These are phyloP conservation scores for Seison nebaliae DNA, from an alignment of 1,140 invertebrate species.

Conservation along the genomic window DNA sequence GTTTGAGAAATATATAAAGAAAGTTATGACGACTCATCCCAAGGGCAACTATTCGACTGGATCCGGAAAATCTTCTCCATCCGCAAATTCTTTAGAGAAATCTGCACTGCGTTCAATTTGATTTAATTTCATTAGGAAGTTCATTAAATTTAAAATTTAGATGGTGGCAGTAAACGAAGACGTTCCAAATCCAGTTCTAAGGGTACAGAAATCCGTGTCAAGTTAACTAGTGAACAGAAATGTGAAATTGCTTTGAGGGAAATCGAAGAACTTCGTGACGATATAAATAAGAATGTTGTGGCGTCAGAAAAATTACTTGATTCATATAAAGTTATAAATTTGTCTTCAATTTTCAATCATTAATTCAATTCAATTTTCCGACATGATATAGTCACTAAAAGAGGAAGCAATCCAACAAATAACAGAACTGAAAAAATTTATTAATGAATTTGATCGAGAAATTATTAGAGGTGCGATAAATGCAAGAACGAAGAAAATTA, in stretches of 20 bases:
- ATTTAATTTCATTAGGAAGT: slow-evolving; percentile 8
- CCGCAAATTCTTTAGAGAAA: slow-evolving; percentile 13
- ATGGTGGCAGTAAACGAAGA: slow-evolving; percentile 17
- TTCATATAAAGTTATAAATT: slow-evolving; percentile 20
- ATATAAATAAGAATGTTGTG: slow-evolving; percentile 21
- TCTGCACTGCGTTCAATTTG: slow-evolving; percentile 16
- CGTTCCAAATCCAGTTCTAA: slow-evolving; percentile 22
- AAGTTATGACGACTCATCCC: slow-evolving; percentile 21
- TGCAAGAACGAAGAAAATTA: slow-evolving; percentile 20
- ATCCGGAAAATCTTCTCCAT: not conserved
- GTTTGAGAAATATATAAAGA: slow-evolving; percentile 27
- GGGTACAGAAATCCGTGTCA: slow-evolving; percentile 19
- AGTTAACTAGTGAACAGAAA: slow-evolving; percentile 25
- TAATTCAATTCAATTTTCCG: not conserved
- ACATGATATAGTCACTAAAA: slow-evolving; percentile 20
- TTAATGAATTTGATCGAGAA: slow-evolving; percentile 27
- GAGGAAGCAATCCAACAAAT: slow-evolving; percentile 24
- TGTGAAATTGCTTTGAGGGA: slow-evolving; percentile 22
- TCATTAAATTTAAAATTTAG: not conserved
- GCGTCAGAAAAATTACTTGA: slow-evolving; percentile 26
- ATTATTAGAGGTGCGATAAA: slow-evolving; percentile 24
- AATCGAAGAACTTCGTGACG: slow-evolving; percentile 24
- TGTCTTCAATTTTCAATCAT: not conserved
- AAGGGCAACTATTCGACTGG: not conserved
- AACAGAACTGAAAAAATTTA: slow-evolving; percentile 24